Base-by-base conservation (phyloP, 1,140 invertebrate species). In the Bombus terrestris region DNA sequence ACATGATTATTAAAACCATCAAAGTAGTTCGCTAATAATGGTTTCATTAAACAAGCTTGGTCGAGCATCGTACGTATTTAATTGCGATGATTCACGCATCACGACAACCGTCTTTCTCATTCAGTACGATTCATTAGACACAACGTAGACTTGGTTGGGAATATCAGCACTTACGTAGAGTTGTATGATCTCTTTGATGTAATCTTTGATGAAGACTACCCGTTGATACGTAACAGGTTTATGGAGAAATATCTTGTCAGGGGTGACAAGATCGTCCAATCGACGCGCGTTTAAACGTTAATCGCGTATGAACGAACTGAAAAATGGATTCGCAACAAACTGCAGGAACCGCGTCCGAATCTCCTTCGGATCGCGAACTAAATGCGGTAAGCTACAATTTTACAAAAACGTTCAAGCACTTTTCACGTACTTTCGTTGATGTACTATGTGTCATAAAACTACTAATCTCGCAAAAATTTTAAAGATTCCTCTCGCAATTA, bases 221-320 rank as follows among this genome's bases (percentile, higher is more conserved):
- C 82, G 82, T 88, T 93, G 78, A 73, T 91, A 81, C 92, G 92
- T 93, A 94, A 94, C 94, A 94, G 94, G 93, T 94, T 93, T 93
- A 94, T 91, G 89, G 88, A 86, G 86, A 91, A 90, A 71, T 74
- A 69, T 89, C 83, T 91, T 68, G 66, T 91, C 88, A 89, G 80
- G 89, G 77, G 43, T 85, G 86, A 83, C 83, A 53, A 89, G 87
- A 91, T 89, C 85, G 32, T 13, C 76, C 57, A 69, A 18, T 88
- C 64, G 59, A n/a, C 59, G 10, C 10, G 59, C 35, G 25, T 66
- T 13, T 90, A 88, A 85, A 78, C 28, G 53, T 28, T 90, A 84
- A 84, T 85, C 41, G 62, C 76, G 57, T 72, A 79, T 64, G 57
- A 82, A 82, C 75, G 10, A 87, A 83, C 43, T 88, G 57, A 22